A percentile compares a stretch with the other conserved stretches of the same genome.
phyloP scores from a whole-genome alignment of 37 sponge, comb jelly and placozoan genomes.

The Spongilla lacustris region DNA sequence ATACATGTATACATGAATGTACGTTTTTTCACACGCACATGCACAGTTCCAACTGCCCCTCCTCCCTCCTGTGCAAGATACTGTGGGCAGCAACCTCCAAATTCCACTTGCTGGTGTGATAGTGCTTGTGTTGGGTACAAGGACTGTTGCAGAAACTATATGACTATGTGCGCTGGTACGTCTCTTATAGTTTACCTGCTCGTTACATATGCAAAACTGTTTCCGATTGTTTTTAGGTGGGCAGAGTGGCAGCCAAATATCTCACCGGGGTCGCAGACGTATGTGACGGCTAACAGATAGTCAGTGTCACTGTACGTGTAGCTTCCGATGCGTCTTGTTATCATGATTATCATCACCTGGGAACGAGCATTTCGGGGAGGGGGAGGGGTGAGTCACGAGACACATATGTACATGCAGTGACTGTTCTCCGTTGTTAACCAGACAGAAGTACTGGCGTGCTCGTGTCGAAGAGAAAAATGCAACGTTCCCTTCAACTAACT shows the following conservation, averaged over 20 bases:
- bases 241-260: background rate
- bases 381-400: too few relatives aligned
- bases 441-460: background rate
- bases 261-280: background rate
- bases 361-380: too few relatives aligned
- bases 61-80: background rate
- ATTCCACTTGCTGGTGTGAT: background rate
- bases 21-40: background rate
- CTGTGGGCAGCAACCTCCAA: background rate
- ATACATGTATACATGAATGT: background rate
- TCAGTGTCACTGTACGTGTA: background rate
- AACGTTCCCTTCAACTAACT: conserved; percentile 50
- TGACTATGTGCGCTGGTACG: background rate
- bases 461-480: background rate
- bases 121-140: background rate
- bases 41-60: background rate
- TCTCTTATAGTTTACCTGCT: too few relatives aligned
- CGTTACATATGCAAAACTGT: background rate
- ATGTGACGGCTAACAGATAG: background rate
- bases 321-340: too few relatives aligned
- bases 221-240: background rate
- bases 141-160: background rate
- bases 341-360: too few relatives aligned
- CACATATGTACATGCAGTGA: too few relatives aligned
- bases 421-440: background rate